Evolutionary conservation across 2,888 invertebrate genomes (phyloP), one percentile per base, ranked within the genome.

Genomic region (Tricholauxania praeusta): DNA sequence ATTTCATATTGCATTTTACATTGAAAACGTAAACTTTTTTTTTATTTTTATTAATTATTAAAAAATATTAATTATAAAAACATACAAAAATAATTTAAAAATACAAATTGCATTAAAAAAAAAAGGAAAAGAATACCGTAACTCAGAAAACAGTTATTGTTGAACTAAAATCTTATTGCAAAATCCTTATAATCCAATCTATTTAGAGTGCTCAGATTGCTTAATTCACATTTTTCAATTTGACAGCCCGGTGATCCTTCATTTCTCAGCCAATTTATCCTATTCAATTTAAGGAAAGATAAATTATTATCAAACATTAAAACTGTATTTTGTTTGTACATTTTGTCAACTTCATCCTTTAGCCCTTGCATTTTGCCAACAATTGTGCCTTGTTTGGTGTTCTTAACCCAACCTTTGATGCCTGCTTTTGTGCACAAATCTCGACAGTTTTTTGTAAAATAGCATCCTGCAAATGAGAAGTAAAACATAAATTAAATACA

Each of bases 331-430:
- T 17, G 8, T 3, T 67, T 89, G 91, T 88, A 96, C 97, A 97
- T 94, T 84, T 93, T 92, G 82, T 96, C 94, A 68, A 97, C 89
- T 80, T 91, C 90, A 10, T 91, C 89, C 83, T 93, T 94, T 59
- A 90, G 90, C 14, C 97, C 97, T 87, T 97, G 96, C 85, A 97
- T 90, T 87, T 95, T 94, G 67, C 98, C 98, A 10, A 94, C 91
- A 70, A 98, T 95, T 15, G 97, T 96, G 22, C 96, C 96, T 74
- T 91, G 91, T 86, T 92, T 93, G 59, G 94, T 94, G 87, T 97
- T 97, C 88, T 96, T 96, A 78, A 97, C 94, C 97, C 97, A 98
- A 12, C 98, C 97, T 32, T 91, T 91, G 51, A 97, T 89, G 22
- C 92, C 92, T 49, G 94, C 88, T 82, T 92, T 90, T 71, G 90